Evolutionary conservation across 2,113 vertebrate genomes (phyloP), one percentile per base, ranked within the genome.

Genomic region (Papio anubis): DNA sequence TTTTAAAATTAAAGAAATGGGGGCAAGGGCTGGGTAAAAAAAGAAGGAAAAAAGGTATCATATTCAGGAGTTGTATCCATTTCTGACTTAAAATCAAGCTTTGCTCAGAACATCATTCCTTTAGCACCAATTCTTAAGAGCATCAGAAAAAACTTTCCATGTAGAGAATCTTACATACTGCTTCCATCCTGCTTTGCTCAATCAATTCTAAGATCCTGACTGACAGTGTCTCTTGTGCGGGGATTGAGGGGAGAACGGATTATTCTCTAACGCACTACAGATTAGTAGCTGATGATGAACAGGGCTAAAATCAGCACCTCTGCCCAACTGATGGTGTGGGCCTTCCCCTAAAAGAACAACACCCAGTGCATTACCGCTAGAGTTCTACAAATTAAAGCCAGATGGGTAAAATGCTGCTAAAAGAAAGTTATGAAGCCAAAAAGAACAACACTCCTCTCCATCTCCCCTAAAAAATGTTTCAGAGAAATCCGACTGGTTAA

Each of bases 301-400:
- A 85, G 73, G 76, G n/a, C 32, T 80, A 90, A 88, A 81, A 93
- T 80, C 40, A 90, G 48, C 23, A 66, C 16, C 72, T 95, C 43
- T 88, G 55, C 13, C 72, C 81, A 88, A 84, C 64, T 87, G 84
- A 81, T 90, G 66, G 18, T 52, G 6, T 45, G 64, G 59, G 57
- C 40, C 16, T 79, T n/a, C 13, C 52, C 17, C 52, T 38, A 50
- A 88, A 86, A 81, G 38, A 79, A 20, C 6, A 90, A n/a, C 38
- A 81, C 18, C 79, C 61, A 70, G 84, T 61, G 6, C 50, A 93
- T 40, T 38, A 68, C 11, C 30, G 87, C 76, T 76, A 61, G 64
- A 92, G 50, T 64, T 90, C 55, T 61, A 88, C 55, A 95, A 90
- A 96, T 73, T 78, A 96, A 96, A 96, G 52, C 66, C 79, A 97